Base-by-base conservation (phyloP, 2,113 vertebrate genomes). In the Anguilla japonica region DNA sequence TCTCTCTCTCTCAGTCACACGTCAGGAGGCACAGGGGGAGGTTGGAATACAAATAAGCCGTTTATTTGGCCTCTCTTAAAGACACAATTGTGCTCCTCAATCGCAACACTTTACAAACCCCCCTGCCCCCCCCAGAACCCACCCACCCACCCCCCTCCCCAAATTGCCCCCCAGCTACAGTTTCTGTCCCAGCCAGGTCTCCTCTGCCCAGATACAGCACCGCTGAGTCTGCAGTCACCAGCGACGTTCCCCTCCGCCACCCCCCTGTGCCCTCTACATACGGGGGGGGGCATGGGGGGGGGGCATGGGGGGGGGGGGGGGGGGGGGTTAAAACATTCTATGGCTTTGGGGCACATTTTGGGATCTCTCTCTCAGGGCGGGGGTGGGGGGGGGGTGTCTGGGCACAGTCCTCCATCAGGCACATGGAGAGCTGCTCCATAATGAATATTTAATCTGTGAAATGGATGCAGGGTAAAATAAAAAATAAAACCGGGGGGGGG, bases 11-110 rank as follows among this genome's bases (percentile, higher is more conserved):
- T 94, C 94, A 92, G 93, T 91, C 93, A 94, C 93, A 94, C 89
- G 90, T 92, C 91, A 94, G 91, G 90, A 94, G 92, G 91, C 90
- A 88, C 88, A 86, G 89, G 81, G 87, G 89, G 90, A 90, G 93
- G 88, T 90, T 67, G 43, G 95, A 95, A 96, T 95, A 95, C 94
- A 95, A 96, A 96, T 96, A 90, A 91, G 93, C 86, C 91, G 85
- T 93, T 89, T 88, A 90, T 85, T 86, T 87, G 85, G 83, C 89
- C 90, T 92, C 88, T 87, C 92, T 95, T 94, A 95, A 96, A 95
- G 92, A 94, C 87, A 71, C 90, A 91, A 93, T 94, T 96, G 94
- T 95, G 89, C 89, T 90, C 90, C 90, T 78, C 43, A 87, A 82
- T 91, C 88, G 8, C 87, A 50, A 88, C 84, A 78, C 81, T 88